Base-by-base conservation (phyloP, 2,888 invertebrate species). In the Parnassius glacialis region DNA sequence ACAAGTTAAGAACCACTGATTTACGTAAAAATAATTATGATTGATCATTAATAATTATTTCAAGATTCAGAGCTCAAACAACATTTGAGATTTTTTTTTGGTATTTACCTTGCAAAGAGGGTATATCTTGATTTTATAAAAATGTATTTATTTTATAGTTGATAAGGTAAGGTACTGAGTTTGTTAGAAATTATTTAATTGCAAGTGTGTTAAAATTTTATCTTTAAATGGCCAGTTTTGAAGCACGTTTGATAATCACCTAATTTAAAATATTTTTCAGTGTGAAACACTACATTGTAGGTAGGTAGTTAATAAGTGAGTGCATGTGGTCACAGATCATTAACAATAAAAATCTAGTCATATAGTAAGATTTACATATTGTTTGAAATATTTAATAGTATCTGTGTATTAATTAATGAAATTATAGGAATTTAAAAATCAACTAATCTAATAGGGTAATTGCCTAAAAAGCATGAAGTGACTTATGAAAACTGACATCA, bases 201-300 rank as follows among this genome's bases (percentile, higher is more conserved):
- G 42, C 54, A 54, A 57, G 50, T 9, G 42, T 54, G 48, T 41
- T 20, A 42, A 53, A 13, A n/a, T 50, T 20, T 13, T 44, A 54
- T 11, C 16, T 42, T 44, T 34, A 47, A 47, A 25, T 43, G 57
- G 13, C 42, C 47, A 52, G 34, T 20, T n/a, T 45, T 45, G 44
- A 44, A 44, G 52, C 52, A 59, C 53, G 52, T 59, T 53, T 53
- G 11, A 41, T 58, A n/a, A n/a, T 44, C 58, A 52, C 34, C 12
- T 25, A 13, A 16, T 45, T 47, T 13, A 9, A 53, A 53, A n/a
- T 45, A 12, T 59, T 45, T 47, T 59, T 59, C 13, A 53, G 47
- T 62, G 16, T 59, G 64, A 52, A 58, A 65, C 64, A 64, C 64
- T 64, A 57, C 64, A 67, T 59, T 48, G 48, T 9, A 13, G 16